Conservation (phyloP, 1,140 invertebrate species). For the Drosophila ercepeae region DNA sequence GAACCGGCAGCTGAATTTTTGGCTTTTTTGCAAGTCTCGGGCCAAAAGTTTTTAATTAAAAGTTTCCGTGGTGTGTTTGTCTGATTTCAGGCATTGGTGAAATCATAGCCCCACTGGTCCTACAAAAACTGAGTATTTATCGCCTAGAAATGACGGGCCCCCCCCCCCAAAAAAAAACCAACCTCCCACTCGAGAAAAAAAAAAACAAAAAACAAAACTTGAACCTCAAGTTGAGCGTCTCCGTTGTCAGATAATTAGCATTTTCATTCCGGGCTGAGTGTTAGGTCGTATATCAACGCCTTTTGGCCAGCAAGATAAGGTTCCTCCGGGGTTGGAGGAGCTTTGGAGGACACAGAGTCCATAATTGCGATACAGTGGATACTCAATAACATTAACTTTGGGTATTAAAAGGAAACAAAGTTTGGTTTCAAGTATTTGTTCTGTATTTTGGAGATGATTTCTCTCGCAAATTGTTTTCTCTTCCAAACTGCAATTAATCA, state of each 20-base stretch:
- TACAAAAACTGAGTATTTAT: slow-evolving; percentile 9
- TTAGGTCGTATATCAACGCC: slow-evolving; percentile 44
- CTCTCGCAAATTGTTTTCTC: slow-evolving; percentile 18
- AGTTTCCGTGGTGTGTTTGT: slow-evolving; percentile 60
- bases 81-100: slow-evolving; percentile 69
- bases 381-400: not conserved
- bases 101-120: slow-evolving; percentile 42
- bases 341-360: slow-evolving; percentile 27
- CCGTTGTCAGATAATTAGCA: slow-evolving; percentile 78
- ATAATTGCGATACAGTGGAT: slow-evolving; percentile 17
- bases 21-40: slow-evolving; percentile 35
- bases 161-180: not conserved
- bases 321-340: slow-evolving; percentile 12
- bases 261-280: slow-evolving; percentile 64
- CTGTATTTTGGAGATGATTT: not conserved
- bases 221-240: slow-evolving; percentile 39
- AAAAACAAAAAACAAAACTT: not conserved
- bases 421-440: not conserved
- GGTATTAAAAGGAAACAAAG: not conserved
- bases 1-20: slow-evolving; percentile 8
- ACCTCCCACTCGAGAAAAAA: not conserved
- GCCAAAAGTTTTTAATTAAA: slow-evolving; percentile 79
- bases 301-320: slow-evolving; percentile 29
- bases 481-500: slow-evolving; percentile 34
- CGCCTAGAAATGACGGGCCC: slow-evolving; percentile 24